Evolutionary conservation across 2,113 vertebrate species (phyloP), one percentile per base, ranked within the genome.

Genomic region (Prochilodus magdalenae): DNA sequence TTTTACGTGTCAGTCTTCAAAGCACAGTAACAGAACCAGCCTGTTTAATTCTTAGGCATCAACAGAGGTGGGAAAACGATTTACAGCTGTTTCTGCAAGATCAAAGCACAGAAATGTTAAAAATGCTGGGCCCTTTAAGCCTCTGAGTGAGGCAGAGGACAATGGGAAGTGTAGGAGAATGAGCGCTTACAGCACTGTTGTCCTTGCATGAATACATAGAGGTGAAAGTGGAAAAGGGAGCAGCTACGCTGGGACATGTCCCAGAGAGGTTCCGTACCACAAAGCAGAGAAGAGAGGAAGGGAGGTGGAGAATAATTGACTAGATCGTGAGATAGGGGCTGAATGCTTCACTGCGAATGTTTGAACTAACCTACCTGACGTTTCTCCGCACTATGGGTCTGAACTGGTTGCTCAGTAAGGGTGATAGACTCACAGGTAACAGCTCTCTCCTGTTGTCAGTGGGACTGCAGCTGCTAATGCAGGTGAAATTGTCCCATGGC

Each of bases 381-480:
- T 11, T 57, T 74, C 18, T 36, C 51, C 27, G 11, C 26, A 24
- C 16, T 47, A 75, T 16, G 24, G 26, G 30, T 66, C 13, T 78
- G 30, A 26, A 4, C 49, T 57, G 29, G 66, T 53, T 77, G 27
- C 29, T 24, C 3, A 67, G 20, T 77, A 18, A 63, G 18, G 15
- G 13, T 22, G 26, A 65, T 20, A 22, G 55, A 22, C 20, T 60
- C 57, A 26, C 22, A 18, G 75, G 5, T 15, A 16, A 10, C 24
- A 51, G 30, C 29, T 70, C 66, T 44, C 44, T 60, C 53, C 66
- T 70, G 66, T 44, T 70, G 66, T 70, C 66, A 70, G 33, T 44
- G 66, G 20, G 33, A 40, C 36, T 44, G 66, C 66, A 70, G 4
- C 66, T 70, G 40, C 10, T n/a, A 14, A 5, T 44, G 66, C 33